These are phyloP conservation scores for Paramuricea clavata DNA, from an alignment of 92 coral and sea anemone species.

Conservation along the genomic window DNA sequence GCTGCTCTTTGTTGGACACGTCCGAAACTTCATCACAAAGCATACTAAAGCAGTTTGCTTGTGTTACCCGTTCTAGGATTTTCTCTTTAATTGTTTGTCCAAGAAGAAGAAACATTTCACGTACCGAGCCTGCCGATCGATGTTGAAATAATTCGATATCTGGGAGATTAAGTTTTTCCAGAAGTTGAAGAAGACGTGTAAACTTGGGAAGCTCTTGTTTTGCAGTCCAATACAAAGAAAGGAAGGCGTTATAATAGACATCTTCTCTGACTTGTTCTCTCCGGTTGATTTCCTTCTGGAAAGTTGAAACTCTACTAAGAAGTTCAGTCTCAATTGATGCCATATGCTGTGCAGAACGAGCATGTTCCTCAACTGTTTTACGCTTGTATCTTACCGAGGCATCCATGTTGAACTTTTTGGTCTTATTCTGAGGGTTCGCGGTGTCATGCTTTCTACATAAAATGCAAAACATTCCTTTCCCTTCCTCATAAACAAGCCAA, in stretches of 20 bases:
- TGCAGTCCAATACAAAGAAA: slow-evolving; percentile 52
- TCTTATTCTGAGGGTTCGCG: not conserved
- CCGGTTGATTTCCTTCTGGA: no score
- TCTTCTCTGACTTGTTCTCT: no score
- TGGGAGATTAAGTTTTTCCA: slow-evolving; percentile 40
- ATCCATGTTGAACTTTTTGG: slow-evolving; percentile 10
- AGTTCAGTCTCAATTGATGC: slow-evolving; percentile 44
- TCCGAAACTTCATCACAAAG: slow-evolving; percentile 56
- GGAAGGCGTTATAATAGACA: not conserved
- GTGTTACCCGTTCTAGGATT: not conserved
- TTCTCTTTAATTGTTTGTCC: slow-evolving; percentile 24
- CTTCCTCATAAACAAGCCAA: slow-evolving; percentile 22
- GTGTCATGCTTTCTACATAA: slow-evolving; percentile 34
- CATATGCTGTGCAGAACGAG: slow-evolving; percentile 21
- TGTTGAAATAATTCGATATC: slow-evolving; percentile 61
- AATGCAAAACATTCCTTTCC: slow-evolving; percentile 27
- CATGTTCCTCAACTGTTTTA: slow-evolving; percentile 49
- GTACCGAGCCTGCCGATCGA: slow-evolving; percentile 50
- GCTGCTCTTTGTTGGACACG: not conserved
- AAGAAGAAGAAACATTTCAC: no score
- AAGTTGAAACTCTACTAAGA: not conserved
- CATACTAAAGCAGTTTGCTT: slow-evolving; percentile 42
- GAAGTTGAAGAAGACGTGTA: slow-evolving; percentile 11
- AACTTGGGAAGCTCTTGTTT: slow-evolving; percentile 70
- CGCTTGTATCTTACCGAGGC: slow-evolving; percentile 44